phyloP scores from a whole-genome alignment of 2,888 invertebrate genomes.

The Sinelater perroti region DNA sequence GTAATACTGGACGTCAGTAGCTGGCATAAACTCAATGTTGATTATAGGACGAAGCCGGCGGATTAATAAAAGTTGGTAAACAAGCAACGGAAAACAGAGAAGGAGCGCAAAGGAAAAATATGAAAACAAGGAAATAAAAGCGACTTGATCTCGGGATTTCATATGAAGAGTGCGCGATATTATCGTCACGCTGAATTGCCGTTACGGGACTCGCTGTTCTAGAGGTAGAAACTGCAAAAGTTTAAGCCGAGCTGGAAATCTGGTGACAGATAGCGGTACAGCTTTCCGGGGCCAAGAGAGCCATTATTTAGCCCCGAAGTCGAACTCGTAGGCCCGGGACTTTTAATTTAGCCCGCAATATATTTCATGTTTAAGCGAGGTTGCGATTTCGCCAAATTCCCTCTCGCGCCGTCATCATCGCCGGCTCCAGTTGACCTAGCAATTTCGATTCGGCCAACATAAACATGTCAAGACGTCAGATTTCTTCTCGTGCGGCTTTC shows the following conservation, averaged over 20 bases:
- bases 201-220: conserved; percentile 24
- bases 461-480: conserved; percentile 11
- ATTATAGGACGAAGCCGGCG: no score
- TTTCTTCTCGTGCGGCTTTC: conserved; percentile 11
- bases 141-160: conserved; percentile 10
- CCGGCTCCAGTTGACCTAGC: not conserved
- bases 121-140: conserved; percentile 18
- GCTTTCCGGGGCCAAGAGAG: conserved; percentile 17
- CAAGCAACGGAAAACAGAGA: not conserved
- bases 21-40: no score
- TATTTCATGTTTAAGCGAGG: conserved; percentile 1
- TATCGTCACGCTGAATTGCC: conserved; percentile 24
- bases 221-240: conserved; percentile 23
- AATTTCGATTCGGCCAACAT: conserved; percentile 3
- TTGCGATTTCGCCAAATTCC: not conserved
- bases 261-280: conserved; percentile 23
- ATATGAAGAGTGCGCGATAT: conserved; percentile 25
- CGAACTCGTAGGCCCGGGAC: conserved; percentile 18
- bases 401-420: not conserved
- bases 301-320: conserved; percentile 23
- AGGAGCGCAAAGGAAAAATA: conserved; percentile 7
- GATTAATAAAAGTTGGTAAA: no score
- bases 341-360: conserved; percentile 26
- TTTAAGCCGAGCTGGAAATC: conserved; percentile 19
- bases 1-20: no score